phyloP scores from a whole-genome alignment of 2,113 vertebrate genomes.

The Phylloscopus whistleri region DNA sequence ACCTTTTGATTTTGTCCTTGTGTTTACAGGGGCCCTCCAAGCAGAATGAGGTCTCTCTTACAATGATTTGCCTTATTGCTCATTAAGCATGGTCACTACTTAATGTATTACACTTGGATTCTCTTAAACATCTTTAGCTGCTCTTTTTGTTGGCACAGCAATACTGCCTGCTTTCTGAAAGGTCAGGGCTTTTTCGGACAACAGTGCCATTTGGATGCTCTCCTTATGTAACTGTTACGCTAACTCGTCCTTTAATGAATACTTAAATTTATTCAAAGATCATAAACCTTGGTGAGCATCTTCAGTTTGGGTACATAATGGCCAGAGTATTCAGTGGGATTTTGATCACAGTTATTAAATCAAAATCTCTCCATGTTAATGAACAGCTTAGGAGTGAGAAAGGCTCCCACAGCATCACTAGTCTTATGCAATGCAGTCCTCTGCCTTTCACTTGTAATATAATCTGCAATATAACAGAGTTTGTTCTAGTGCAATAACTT shows the following conservation, averaged over 20 bases:
- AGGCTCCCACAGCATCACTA: background rate
- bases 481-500: conserved; percentile 63
- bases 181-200: conserved; percentile 52
- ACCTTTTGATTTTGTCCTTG: background rate
- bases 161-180: conserved; percentile 21
- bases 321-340: conserved; percentile 25
- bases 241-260: conserved; percentile 41
- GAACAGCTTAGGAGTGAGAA: conserved; percentile 2
- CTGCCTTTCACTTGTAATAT: conserved; percentile 55
- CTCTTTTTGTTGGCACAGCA: conserved; percentile 44
- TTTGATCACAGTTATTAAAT: conserved; percentile 64
- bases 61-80: background rate
- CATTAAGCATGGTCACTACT: conserved; percentile 17
- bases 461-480: conserved; percentile 52
- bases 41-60: background rate
- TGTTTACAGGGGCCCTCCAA: background rate
- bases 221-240: conserved; percentile 30
- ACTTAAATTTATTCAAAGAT: conserved; percentile 55
- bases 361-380: conserved; percentile 40
- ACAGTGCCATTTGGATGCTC: conserved; percentile 41
- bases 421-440: background rate
- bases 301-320: conserved; percentile 44
- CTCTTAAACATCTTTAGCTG: conserved; percentile 1
- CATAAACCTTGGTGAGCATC: conserved; percentile 55
- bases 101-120: conserved; percentile 5